These are phyloP conservation scores for Cebidichthys violaceus DNA, from an alignment of 2,113 vertebrate genomes.

Conservation along the genomic window DNA sequence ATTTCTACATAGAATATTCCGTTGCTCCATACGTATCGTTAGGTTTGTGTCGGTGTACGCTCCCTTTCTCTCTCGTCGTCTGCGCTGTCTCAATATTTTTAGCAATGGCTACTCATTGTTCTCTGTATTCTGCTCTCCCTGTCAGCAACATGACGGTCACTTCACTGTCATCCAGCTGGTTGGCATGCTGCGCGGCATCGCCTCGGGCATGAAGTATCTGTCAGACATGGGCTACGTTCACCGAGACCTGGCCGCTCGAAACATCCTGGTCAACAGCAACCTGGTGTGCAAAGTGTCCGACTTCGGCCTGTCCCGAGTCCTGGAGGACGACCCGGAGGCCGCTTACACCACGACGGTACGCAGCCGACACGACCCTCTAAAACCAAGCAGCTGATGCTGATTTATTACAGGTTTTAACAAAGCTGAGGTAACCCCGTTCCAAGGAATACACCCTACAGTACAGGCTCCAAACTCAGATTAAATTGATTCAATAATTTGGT, in stretches of 20 bases:
- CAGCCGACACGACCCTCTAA: neutral
- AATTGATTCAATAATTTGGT: neutral
- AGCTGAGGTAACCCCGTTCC: neutral
- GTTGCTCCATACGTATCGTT: neutral
- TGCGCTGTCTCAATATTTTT: neutral
- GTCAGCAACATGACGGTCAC: conserved; percentile 88
- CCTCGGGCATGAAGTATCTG: conserved; percentile 97
- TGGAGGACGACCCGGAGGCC: conserved; percentile 96
- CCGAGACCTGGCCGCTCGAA: conserved; percentile 94
- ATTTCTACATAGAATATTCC: neutral
- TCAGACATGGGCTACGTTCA: conserved; percentile 99
- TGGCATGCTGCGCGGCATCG: conserved; percentile 97
- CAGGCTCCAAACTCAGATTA: neutral
- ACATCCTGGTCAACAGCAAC: conserved; percentile 98
- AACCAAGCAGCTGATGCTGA: conserved; percentile 10
- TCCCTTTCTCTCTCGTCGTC: conserved; percentile 1
- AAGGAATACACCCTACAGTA: neutral
- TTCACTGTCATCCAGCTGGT: conserved; percentile 98
- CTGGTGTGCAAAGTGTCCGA: conserved; percentile 99
- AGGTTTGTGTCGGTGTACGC: neutral
- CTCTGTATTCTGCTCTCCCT: conserved; percentile 13
- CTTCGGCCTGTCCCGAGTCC: conserved; percentile 95
- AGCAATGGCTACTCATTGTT: conserved; percentile 2
- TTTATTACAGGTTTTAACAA: conserved; percentile 10
- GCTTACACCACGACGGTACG: conserved; percentile 92